Conservation (phyloP, 2,888 invertebrate genomes). For the Eupithecia vulgata region DNA sequence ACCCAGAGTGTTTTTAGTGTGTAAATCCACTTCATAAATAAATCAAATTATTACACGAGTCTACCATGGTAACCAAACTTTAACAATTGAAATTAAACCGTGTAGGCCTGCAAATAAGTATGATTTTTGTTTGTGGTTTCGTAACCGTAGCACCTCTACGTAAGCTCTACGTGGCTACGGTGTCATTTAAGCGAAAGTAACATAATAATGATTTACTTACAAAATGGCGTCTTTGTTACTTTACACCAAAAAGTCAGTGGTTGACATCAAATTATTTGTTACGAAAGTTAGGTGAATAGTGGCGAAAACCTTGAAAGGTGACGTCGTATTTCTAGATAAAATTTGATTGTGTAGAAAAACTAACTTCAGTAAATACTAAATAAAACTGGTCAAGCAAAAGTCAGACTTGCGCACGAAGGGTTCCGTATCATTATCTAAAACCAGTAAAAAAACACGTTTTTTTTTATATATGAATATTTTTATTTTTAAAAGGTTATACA, state of each 20-base stretch:
- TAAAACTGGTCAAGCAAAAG: too few species aligned
- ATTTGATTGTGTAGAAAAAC: too few species aligned
- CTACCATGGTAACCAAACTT: background rate
- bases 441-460: too few species aligned
- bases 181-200: slow-evolving; percentile 29
- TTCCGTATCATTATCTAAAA: too few species aligned
- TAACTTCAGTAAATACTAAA: too few species aligned
- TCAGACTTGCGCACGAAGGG: too few species aligned
- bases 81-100: slow-evolving; percentile 10
- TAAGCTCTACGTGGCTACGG: slow-evolving; percentile 5
- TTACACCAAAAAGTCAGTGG: slow-evolving; percentile 18
- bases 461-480: too few species aligned
- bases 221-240: slow-evolving; percentile 30
- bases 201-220: slow-evolving; percentile 34
- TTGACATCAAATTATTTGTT: slow-evolving; percentile 7
- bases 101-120: slow-evolving; percentile 8
- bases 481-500: too few species aligned
- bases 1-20: slow-evolving; percentile 11
- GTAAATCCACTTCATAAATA: slow-evolving; percentile 30
- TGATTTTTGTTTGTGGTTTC: background rate
- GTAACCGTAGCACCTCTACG: slow-evolving; percentile 1
- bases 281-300: background rate
- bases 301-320: background rate
- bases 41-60: slow-evolving; percentile 20
- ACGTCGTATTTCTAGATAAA: too few species aligned